Base-by-base conservation (phyloP, 2,113 vertebrate species). In the Phyllopteryx taeniolatus region DNA sequence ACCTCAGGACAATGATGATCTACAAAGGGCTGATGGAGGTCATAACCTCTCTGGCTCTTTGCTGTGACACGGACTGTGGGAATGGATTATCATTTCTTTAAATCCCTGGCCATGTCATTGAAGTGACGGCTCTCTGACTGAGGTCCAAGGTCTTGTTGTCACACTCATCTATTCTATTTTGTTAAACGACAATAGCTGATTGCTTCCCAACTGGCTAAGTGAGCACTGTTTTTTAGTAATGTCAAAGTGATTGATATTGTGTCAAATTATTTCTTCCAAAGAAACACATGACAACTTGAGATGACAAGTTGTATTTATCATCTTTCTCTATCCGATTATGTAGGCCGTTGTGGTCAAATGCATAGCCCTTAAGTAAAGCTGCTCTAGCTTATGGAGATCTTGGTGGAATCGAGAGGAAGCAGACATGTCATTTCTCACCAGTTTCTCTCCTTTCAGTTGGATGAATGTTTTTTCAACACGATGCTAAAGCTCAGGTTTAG, bases 71-170 rank as follows among this genome's bases (percentile, higher is more conserved):
- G 66, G 77, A 73, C 76, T 79, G 85, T 88, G 86, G 81, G 86
- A 89, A 89, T 85, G 85, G 84, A 91, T 88, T 84, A 86, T 68
- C 80, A 61, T 33, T 74, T 88, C 70, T 70, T 51, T 83, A 76
- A 83, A 63, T 85, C n/a, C 22, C 68, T 60, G 60, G 70, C 79
- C 68, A 56, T 84, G 79, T 83, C 88, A 85, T 86, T 59, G 57
- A 63, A 86, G 44, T 85, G 88, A 87, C 87, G 81, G 82, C 62
- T 79, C 83, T 79, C 82, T 67, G 67, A 73, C 75, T 59, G 66
- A 74, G 85, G 83, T 90, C 78, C 81, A 71, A 76, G 79, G 85
- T 79, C 81, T 82, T 49, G 78, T 75, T 78, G 74, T 80, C 79
- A 83, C 75, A 72, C 73, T 76, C 66, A 72, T 82, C 74, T 73